Percentiles rank a stretch among this genome's conserved stretches.
Conservation (phyloP, 2,797 vertebrate genomes). For the Macropus fuliginosus region DNA sequence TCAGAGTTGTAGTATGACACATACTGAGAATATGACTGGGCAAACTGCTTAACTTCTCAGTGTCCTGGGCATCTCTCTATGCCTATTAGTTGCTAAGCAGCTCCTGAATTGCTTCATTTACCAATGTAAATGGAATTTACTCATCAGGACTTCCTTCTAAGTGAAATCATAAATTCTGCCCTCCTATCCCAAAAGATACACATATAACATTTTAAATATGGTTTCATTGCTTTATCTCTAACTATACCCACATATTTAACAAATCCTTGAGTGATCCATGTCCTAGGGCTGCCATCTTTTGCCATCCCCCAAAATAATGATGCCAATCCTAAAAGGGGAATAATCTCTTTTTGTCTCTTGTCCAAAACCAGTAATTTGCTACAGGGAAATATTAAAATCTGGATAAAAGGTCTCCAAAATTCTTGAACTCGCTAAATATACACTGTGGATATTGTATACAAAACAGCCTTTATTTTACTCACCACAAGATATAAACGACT, state of each 20-base stretch:
- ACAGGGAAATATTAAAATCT: background rate
- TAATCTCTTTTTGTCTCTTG: background rate
- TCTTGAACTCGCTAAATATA: background rate
- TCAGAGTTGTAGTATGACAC: background rate
- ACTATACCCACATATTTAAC: background rate
- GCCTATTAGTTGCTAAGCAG: background rate
- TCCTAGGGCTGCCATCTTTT: background rate
- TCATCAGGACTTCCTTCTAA: background rate
- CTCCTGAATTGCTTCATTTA: background rate
- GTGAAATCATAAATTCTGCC: background rate
- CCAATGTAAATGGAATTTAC: background rate
- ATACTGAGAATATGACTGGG: background rate
- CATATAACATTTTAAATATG: background rate
- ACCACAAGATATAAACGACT: background rate
- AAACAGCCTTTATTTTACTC: background rate
- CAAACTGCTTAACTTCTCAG: background rate
- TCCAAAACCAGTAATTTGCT: background rate
- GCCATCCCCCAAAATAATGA: background rate
- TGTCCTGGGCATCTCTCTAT: background rate
- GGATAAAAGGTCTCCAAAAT: background rate
- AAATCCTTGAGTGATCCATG: background rate
- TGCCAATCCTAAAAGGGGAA: background rate
- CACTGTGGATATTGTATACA: background rate
- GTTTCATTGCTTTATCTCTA: background rate
- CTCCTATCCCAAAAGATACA: background rate